Evolutionary conservation across 2,888 invertebrate species (phyloP).

Genomic region (Petrolisthes cinctipes): DNA sequence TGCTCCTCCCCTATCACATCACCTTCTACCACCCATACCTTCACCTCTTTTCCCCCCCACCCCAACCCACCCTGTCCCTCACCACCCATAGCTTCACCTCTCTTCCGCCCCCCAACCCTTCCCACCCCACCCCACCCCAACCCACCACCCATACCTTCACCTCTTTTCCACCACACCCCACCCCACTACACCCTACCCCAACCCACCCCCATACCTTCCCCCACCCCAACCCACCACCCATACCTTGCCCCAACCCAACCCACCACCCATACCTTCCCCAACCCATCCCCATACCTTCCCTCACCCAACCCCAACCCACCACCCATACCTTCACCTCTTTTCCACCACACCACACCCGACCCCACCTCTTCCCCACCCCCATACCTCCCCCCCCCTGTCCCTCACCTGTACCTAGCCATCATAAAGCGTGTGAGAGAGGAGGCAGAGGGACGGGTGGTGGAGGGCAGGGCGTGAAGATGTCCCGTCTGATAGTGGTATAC

Average conservation of each 20-base stretch:
- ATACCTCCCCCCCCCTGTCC: not conserved
- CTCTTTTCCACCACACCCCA: not conserved
- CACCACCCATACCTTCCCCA: not conserved
- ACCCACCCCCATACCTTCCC: not conserved
- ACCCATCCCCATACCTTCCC: not conserved
- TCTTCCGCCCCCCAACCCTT: not conserved
- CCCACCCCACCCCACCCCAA: not conserved
- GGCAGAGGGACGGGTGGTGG: not conserved
- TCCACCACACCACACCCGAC: not conserved
- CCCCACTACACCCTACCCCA: not conserved
- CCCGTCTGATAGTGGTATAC: not conserved
- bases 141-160: not conserved
- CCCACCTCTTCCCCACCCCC: not conserved
- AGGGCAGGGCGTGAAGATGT: constrained; percentile 19
- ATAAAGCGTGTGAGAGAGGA: constrained; percentile 13
- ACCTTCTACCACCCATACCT: not conserved
- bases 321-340: not conserved
- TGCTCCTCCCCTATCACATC: not conserved
- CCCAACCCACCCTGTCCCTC: not conserved
- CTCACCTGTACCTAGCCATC: not conserved
- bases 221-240: not conserved
- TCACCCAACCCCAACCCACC: not conserved
- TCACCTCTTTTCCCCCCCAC: not conserved
- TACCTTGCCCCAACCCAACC: not conserved
- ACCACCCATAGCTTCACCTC: not conserved